Evolutionary conservation across 2,888 invertebrate species (phyloP), one percentile per base, ranked within the genome.

Genomic region (Lithophane ornitopus): DNA sequence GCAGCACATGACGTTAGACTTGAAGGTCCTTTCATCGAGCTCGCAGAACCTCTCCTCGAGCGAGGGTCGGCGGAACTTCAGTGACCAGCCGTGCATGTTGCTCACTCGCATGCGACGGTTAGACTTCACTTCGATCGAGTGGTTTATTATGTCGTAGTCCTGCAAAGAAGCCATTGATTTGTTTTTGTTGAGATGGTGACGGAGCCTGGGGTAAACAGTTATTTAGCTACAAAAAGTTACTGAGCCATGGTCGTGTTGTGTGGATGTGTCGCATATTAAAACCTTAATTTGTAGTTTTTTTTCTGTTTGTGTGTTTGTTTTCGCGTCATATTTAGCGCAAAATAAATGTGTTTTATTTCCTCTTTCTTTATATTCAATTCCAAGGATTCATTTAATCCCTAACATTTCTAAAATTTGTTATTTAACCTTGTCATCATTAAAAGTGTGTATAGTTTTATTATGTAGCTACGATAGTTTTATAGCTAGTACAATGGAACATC

Each of bases 1-100:
- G 90, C 99, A 98, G 95, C 99, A 99, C 91, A 99, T 97, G 97
- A 99, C 98, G 93, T 99, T 99, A 26, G 99, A 99, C 92, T 99
- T 98, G 96, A 99, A 99, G 97, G 99, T 99, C 89, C 98, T 98
- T 95, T 99, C 99, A 73, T 98, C 97, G 74, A 98, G 97, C 91
- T 98, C 98, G 82, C 98, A 98, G 94, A 99, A 99, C 97, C 98
- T 98, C 52, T 97, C 96, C 94, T 99, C 99, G 90, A 99, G 97
- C 28, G 97, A 97, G 56, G 97, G 95, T 82, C 98, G 98, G 74
- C 98, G 98, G 95, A 99, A 99, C 81, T 98, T 97, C 80, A 99
- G 97, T 11, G 98, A 98, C 98, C 99, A 98, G 8, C 98, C 96
- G 90, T 98, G 98, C 90, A 99, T 98, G 94, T 99, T 98, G 79